Base-by-base conservation (phyloP, 2,888 invertebrate species). In the Ecliptopera silaceata region DNA sequence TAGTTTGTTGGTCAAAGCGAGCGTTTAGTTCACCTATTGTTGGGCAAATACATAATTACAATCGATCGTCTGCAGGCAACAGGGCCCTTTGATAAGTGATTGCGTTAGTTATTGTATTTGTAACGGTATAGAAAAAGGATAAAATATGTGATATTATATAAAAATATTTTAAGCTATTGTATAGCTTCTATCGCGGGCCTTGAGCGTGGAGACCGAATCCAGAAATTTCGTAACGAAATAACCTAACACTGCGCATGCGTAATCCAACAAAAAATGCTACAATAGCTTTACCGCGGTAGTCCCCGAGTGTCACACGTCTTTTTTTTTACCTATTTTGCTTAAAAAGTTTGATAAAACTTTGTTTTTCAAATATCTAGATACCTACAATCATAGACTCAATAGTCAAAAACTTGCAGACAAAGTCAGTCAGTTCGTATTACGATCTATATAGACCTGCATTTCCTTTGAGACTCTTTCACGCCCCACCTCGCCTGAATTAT, bases 381-480 rank as follows among this genome's bases (percentile, higher is more conserved):
- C 8, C 15, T 8, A 8, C 15, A n/a, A 8, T 15, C 8, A n/a
- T 39, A 39, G 10, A 39, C 10, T 17, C 1, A 26, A 2, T 29
- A 36, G 36, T 55, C 43, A 48, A 39, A 56, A 69, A 51, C 58
- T 55, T 60, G 64, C 69, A 72, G 71, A 75, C 68, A 72, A 68
- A 73, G 67, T 65, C 75, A 48, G 39, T 32, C 46, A 36, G 74
- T 79, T 82, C 82, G 84, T 85, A 85, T 84, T 80, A 81, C 82
- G 82, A 79, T 79, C 74, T 78, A 81, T 48, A 39, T 80, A 81
- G 81, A 76, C 75, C 77, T 78, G 80, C 79, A 82, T 82, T 84
- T 76, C 84, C 86, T 87, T 88, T 86, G 86, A 84, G 82, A 78
- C 80, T 83, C 74, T 84, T 83, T 84, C 80, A 73, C 80, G 75